Percentiles rank a stretch among this genome's conserved stretches.
Conservation (phyloP, 2,888 invertebrate species). For the Salpingus planirostris region DNA sequence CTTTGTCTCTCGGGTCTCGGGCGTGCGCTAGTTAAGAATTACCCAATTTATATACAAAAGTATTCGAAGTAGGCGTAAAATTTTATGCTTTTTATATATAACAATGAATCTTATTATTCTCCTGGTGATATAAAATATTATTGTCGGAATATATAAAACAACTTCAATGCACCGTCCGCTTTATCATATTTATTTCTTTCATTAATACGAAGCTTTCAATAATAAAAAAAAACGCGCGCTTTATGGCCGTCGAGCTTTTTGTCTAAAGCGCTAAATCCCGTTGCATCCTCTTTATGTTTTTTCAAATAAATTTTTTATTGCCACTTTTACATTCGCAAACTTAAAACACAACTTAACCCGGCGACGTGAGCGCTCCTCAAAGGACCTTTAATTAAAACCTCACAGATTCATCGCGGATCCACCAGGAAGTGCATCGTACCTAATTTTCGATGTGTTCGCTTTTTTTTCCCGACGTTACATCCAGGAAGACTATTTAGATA, state of each 20-base stretch:
- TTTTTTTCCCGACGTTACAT: neutral
- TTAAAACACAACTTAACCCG: too few species aligned
- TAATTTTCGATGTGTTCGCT: too few species aligned
- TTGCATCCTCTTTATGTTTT: conserved; percentile 31
- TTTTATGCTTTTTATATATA: conserved; percentile 28
- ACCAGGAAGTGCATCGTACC: neutral
- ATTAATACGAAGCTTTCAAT: conserved; percentile 35
- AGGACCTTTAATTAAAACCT: conserved; percentile 1
- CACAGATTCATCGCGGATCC: too few species aligned
- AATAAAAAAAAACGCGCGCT: conserved; percentile 30
- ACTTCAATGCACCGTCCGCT: conserved; percentile 25
- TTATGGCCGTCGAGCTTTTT: conserved; percentile 26
- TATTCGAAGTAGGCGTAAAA: conserved; percentile 28
- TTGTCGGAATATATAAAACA: conserved; percentile 28
- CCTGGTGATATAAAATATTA: conserved; percentile 30
- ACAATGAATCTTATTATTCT: conserved; percentile 27
- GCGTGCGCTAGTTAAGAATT: conserved; percentile 16
- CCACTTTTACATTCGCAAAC: conserved; percentile 25
- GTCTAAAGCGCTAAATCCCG: conserved; percentile 31
- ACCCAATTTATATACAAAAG: conserved; percentile 25
- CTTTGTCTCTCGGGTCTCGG: conserved; percentile 14
- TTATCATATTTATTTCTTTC: conserved; percentile 30
- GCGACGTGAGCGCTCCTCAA: conserved; percentile 5
- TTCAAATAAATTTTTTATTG: conserved; percentile 33
- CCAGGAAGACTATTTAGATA: conserved; percentile 9